phyloP scores from a whole-genome alignment of 2,113 vertebrate species.

The Antennarius striatus region DNA sequence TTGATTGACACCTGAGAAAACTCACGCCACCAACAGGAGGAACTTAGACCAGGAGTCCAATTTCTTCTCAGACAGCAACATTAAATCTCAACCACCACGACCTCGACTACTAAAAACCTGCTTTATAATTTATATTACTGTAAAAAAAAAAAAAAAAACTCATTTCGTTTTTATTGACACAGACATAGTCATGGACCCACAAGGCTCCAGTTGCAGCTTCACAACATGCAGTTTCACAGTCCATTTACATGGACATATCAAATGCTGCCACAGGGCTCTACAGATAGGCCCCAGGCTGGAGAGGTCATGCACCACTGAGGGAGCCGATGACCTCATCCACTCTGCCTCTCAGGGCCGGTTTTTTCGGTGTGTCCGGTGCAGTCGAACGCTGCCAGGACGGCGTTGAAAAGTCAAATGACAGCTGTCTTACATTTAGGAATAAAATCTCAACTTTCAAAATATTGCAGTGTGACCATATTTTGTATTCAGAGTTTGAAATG shows the following conservation, averaged over 20 bases:
- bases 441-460: not conserved
- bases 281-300: constrained; percentile 32
- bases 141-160: constrained; percentile 46
- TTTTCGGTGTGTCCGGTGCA: not conserved
- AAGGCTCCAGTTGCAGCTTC: constrained; percentile 52
- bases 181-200: constrained; percentile 34
- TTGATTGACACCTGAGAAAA: constrained; percentile 11
- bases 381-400: not conserved
- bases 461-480: too few species aligned
- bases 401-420: not conserved
- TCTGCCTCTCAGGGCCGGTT: not conserved
- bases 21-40: constrained; percentile 19
- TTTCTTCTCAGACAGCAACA: constrained; percentile 22
- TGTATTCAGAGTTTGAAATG: not conserved
- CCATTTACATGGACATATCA: constrained; percentile 63
- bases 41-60: constrained; percentile 4
- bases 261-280: constrained; percentile 31
- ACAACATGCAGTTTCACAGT: constrained; percentile 61
- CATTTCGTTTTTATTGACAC: constrained; percentile 44
- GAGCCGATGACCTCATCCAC: constrained; percentile 32
- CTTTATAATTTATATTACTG: constrained; percentile 43
- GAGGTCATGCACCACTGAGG: constrained; percentile 34
- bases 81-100: constrained; percentile 15
- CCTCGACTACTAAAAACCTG: constrained; percentile 23
- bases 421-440: constrained; percentile 2